A percentile compares a stretch with the other conserved stretches of the same genome.
These are phyloP conservation scores for Hecatera dysodea DNA, from an alignment of 2,888 invertebrate species.

Conservation along the genomic window DNA sequence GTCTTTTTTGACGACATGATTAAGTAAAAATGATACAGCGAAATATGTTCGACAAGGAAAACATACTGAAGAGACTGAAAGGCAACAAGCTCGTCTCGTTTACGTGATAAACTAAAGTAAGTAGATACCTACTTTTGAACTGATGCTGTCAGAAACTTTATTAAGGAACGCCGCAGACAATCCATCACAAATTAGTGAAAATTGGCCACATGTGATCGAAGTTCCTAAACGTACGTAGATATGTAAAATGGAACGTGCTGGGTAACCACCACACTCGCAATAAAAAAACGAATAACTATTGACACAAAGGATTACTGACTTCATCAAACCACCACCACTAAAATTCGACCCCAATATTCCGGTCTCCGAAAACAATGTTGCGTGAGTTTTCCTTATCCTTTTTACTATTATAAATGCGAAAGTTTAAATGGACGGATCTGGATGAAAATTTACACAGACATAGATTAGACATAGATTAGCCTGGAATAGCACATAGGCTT, in stretches of 20 bases:
- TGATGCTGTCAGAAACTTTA: slow-evolving; percentile 24
- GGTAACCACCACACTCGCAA: background rate
- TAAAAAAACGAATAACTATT: background rate
- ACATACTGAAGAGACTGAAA: background rate
- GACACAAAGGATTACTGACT: background rate
- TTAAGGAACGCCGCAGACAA: slow-evolving; percentile 10
- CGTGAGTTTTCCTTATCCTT: slow-evolving; percentile 8
- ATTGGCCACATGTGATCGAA: slow-evolving; percentile 2
- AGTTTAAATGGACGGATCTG: too few relatives aligned
- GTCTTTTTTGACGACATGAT: slow-evolving; percentile 10
- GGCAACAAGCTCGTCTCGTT: background rate
- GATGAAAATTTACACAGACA: too few relatives aligned
- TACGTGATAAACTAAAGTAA: slow-evolving; percentile 9
- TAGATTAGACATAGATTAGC: too few relatives aligned
- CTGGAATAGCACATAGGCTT: too few relatives aligned
- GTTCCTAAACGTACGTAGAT: background rate
- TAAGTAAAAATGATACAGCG: slow-evolving; percentile 1
- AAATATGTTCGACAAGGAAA: background rate
- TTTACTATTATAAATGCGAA: background rate
- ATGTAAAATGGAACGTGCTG: background rate
- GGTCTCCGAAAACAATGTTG: background rate
- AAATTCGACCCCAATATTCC: background rate
- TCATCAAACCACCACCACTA: background rate
- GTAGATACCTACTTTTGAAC: background rate
- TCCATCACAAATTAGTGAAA: slow-evolving; percentile 28